Conservation (phyloP, 1,140 invertebrate genomes). For the Caenorhabditis tropicalis region DNA sequence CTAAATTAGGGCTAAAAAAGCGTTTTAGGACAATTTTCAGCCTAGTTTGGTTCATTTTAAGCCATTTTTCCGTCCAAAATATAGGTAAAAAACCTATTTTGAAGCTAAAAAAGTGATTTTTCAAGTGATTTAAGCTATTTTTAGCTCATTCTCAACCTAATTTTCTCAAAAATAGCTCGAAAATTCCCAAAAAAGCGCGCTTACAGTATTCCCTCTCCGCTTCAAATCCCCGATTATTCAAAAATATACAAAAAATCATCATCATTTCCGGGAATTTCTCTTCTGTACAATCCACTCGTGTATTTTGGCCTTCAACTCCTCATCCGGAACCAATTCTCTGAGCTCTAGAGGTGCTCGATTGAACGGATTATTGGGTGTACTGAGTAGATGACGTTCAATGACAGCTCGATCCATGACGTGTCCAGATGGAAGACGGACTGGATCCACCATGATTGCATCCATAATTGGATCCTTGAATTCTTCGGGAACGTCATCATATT, state of each 20-base stretch:
- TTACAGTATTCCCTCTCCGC: no score
- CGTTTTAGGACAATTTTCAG: no score
- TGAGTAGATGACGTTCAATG: constrained; percentile 89
- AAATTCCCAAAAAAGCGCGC: no score
- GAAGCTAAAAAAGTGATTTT: no score
- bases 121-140: no score
- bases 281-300: constrained; percentile 29
- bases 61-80: no score
- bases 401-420: constrained; percentile 93
- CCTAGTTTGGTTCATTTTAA: no score
- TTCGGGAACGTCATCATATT: constrained; percentile 90
- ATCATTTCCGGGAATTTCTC: constrained; percentile 38
- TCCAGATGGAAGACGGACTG: constrained; percentile 89
- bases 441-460: constrained; percentile 96
- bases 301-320: constrained; percentile 57
- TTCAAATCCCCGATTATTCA: no score
- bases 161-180: no score
- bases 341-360: constrained; percentile 89
- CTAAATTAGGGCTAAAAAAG: no score
- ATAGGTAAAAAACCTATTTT: no score
- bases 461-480: constrained; percentile 96
- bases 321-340: constrained; percentile 83
- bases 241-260: not conserved
- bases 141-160: no score
- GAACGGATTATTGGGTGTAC: constrained; percentile 95